Base-by-base conservation (phyloP, 2,888 invertebrate genomes). In the Sphaeridia pumilis region DNA sequence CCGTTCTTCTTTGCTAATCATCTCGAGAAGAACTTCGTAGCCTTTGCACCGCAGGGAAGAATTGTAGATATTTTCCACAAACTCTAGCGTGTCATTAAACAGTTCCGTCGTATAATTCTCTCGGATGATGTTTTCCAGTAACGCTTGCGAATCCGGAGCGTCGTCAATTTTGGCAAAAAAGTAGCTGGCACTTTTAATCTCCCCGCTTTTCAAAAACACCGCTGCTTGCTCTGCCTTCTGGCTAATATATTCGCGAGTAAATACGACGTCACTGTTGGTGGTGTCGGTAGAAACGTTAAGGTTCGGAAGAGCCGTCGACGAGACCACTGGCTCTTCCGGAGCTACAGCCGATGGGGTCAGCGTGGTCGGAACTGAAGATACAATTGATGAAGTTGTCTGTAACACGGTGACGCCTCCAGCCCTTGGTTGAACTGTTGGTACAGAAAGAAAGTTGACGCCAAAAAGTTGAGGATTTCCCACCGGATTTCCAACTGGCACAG, bases 151-250 rank as follows among this genome's bases (percentile, higher is more conserved):
- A 14, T 44, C n/a, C 2, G 50, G 44, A 20, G 44, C 20, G 3
- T 50, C 50, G 22, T 50, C 50, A 2, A 50, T n/a, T 28, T 50
- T 50, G 7, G 50, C 24, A 24, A 50, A 50, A 34, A 43, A 50
- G 35, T 50, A 50, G 25, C 17, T 17, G 22, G 50, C 50, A 4
- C 25, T 35, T 10, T 34, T 2, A 25, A 50, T 4, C 2, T 50
- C 34, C 26, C 50, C 50, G 2, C 10, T 21, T 24, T 21, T 27
- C 4, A 50, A 24, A 22, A 25, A 24, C 5, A 5, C 27, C 4
- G 14, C 35, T 27, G 34, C 50, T 24, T n/a, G 24, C 17, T 50
- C 21, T 7, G 7, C 35, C 25, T 43, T 50, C 17, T 17, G 7
- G 12, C 7, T 14, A 17, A 38, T 38, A 17, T 38, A 38, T 14